These are phyloP conservation scores for Mesorhabditis spiculigera DNA, from an alignment of 2,888 invertebrate species.

Conservation along the genomic window DNA sequence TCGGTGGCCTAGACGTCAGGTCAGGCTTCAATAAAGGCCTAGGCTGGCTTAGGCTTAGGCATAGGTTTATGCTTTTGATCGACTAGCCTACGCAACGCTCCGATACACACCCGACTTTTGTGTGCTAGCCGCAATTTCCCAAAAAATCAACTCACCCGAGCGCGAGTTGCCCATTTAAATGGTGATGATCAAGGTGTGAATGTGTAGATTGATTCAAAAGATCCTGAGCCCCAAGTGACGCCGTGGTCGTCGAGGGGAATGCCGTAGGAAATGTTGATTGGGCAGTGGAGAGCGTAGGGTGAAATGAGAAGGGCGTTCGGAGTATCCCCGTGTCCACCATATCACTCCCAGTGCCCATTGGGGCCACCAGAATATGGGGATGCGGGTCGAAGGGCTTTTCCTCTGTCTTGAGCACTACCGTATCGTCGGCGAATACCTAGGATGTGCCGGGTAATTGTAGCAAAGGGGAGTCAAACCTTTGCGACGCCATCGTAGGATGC, in stretches of 20 bases:
- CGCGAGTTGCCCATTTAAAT: too few relatives aligned
- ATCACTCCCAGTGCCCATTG: neutral
- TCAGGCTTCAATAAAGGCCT: neutral
- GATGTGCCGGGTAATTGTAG: neutral
- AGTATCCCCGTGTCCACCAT: neutral
- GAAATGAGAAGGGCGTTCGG: neutral
- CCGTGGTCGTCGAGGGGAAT: neutral
- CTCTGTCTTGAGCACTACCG: conserved; percentile 1
- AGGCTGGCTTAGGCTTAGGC: too few relatives aligned
- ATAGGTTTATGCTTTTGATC: too few relatives aligned
- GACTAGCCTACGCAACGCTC: too few relatives aligned
- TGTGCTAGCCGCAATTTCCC: too few relatives aligned
- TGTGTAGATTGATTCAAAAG: neutral
- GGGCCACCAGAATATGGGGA: neutral
- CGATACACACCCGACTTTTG: too few relatives aligned
- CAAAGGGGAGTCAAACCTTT: neutral
- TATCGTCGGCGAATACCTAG: conserved; percentile 1
- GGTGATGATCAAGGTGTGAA: neutral
- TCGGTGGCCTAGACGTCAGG: neutral
- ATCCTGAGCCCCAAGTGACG: neutral
- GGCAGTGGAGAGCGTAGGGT: neutral
- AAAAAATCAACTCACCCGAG: too few relatives aligned
- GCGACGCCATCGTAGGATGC: neutral
- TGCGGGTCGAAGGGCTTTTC: neutral
- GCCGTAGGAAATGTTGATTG: neutral